A percentile compares a stretch with the other conserved stretches of the same genome.
Conservation (phyloP, 2,888 invertebrate genomes). For the Nomada lathburiana region DNA sequence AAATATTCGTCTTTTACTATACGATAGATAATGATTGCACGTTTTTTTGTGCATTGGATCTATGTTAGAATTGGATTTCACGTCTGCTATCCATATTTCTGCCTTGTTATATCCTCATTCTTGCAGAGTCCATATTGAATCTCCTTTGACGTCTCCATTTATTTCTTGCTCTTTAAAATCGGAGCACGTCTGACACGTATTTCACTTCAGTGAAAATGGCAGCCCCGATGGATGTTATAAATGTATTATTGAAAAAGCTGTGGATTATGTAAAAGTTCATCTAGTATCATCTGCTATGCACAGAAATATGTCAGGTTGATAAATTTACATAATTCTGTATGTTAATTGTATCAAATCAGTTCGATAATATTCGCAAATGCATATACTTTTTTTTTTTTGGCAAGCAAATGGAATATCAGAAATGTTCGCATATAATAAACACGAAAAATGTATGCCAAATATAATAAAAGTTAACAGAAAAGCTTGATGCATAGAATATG, state of each 20-base stretch:
- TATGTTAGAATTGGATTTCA: no score
- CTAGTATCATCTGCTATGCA: neutral
- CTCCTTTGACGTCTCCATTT: slow-evolving; percentile 29
- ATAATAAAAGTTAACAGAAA: no score
- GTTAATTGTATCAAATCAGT: neutral
- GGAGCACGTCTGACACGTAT: slow-evolving; percentile 30
- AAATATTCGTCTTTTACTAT: no score
- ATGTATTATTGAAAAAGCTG: slow-evolving; percentile 35
- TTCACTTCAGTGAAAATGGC: slow-evolving; percentile 9
- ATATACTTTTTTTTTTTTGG: no score
- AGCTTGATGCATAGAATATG: no score
- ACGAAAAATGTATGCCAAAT: no score
- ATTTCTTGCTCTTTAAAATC: slow-evolving; percentile 15
- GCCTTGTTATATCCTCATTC: neutral
- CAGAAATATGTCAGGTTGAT: neutral
- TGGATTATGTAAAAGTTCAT: neutral
- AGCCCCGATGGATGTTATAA: slow-evolving; percentile 3
- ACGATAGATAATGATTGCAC: no score
- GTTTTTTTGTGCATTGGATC: no score
- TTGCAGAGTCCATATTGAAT: neutral
- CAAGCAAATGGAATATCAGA: no score
- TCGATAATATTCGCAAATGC: neutral
- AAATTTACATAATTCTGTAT: neutral
- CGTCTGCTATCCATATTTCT: no score
- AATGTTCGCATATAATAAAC: no score